A percentile compares a stretch with the other conserved stretches of the same genome.
Evolutionary conservation across 2,888 invertebrate species (phyloP).

Genomic region (Ischnus inquisitorius): DNA sequence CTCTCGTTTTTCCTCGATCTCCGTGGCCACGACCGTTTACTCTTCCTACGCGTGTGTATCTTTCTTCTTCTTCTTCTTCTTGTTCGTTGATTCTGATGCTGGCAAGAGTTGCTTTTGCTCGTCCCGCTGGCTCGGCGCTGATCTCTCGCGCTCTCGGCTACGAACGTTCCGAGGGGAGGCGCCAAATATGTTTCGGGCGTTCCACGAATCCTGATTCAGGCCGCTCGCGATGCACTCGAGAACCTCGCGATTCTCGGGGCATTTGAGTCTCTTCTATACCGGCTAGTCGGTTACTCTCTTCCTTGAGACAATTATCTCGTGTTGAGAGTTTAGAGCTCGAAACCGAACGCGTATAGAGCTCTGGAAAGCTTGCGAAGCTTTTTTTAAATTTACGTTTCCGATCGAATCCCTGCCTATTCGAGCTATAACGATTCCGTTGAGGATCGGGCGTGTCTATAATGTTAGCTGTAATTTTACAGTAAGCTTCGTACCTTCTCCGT

Average conservation of each 20-base stretch:
- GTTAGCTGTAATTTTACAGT: not conserved
- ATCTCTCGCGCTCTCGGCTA: constrained; percentile 44
- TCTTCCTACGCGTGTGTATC: constrained; percentile 43
- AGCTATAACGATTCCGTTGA: not conserved
- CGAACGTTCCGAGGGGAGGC: constrained; percentile 69
- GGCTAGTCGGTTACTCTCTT: constrained; percentile 2
- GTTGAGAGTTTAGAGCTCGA: not conserved
- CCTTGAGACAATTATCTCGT: constrained; percentile 10
- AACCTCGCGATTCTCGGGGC: constrained; percentile 39
- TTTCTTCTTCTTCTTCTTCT: constrained; percentile 24
- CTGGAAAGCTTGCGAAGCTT: too few species aligned
- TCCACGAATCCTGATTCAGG: constrained; percentile 73
- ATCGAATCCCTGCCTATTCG: not conserved
- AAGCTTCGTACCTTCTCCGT: constrained; percentile 91
- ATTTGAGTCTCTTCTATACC: not conserved
- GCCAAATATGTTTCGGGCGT: constrained; percentile 77
- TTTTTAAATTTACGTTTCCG: not conserved
- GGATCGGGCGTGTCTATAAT: not conserved
- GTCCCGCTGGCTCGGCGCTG: constrained; percentile 9
- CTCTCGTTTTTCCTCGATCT: constrained; percentile 44
- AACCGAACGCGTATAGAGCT: not conserved
- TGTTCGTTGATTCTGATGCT: constrained; percentile 16
- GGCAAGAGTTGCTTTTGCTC: constrained; percentile 18
- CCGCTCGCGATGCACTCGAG: constrained; percentile 73
- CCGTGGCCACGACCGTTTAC: constrained; percentile 25